Base-by-base conservation (phyloP, 2,113 vertebrate genomes). In the Cacatua alba region DNA sequence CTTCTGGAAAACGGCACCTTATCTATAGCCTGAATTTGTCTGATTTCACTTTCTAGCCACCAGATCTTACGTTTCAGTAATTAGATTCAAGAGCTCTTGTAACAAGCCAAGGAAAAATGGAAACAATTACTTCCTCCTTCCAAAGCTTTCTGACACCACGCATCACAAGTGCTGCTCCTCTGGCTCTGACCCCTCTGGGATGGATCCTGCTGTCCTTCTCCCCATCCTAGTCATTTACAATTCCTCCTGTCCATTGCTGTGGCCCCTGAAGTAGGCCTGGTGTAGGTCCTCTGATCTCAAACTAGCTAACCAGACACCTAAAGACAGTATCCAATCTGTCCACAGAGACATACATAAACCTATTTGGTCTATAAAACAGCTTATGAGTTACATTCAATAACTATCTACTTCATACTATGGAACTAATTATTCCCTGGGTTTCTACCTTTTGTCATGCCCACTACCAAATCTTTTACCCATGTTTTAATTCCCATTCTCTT, bases 191-290 rank as follows among this genome's bases (percentile, higher is more conserved):
- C 9, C 24, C 29, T 82, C 51, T 62, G 29, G 57, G 18, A 10
- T 18, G 21, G 10, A 64, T 81, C 9, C 37, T 62, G 11, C 12
- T 68, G 33, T 41, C 20, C 31, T 69, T 78, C 15, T 46, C 31
- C 13, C 28, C 6, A 46, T 49, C 4, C 4, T n/a, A 62, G 37
- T 2, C 13, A n/a, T 63, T 41, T 82, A 24, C 14, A 3, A 6
- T 70, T 92, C 26, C 17, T 82, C 26, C 24, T 91, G 35, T 31
- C 33, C 10, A 10, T 62, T 52, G 43, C 9, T 2, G 1, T 53
- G 19, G 17, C 63, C 14, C 10, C 6, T 2, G 1, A 15, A 39
- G 25, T 7, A 31, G 15, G 4, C 14, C 7, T 33, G 17, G 6
- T 46, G 3, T n/a, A 26, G 5, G 7, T 57, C 23, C 15, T 82